Conservation (phyloP, 1,140 invertebrate genomes). For the Cyclargus thomasi region DNA sequence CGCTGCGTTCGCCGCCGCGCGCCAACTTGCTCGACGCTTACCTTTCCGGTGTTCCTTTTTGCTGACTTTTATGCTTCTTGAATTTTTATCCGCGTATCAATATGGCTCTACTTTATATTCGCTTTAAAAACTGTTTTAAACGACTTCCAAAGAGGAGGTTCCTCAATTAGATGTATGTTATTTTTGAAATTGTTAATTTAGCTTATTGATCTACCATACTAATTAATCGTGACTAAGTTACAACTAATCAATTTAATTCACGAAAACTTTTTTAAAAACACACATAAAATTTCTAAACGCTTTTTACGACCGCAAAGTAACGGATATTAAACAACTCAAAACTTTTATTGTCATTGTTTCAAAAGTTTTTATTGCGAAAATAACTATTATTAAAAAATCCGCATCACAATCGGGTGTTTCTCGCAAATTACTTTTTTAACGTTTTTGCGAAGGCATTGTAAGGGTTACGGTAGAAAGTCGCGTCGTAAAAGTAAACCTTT, state of each 20-base stretch:
- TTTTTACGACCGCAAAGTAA: constrained; percentile 6
- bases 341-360: constrained; percentile 4
- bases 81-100: background rate
- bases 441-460: constrained; percentile 41
- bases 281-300: background rate
- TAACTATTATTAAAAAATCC: background rate
- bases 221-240: too few species aligned
- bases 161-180: too few species aligned
- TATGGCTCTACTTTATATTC: too few species aligned
- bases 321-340: constrained; percentile 1
- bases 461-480: constrained; percentile 50
- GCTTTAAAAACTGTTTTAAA: too few species aligned
- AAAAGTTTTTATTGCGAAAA: background rate
- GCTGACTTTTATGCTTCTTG: background rate
- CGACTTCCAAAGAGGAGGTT: too few species aligned
- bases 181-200: too few species aligned
- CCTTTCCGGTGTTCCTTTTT: constrained; percentile 42
- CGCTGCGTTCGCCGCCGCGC: constrained; percentile 49
- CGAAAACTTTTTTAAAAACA: background rate
- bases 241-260: too few species aligned
- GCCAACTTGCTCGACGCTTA: constrained; percentile 38
- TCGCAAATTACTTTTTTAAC: constrained; percentile 13
- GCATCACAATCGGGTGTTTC: background rate
- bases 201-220: too few species aligned
- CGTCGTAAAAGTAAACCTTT: constrained; percentile 62